phyloP scores from a whole-genome alignment of 2,113 vertebrate species.

The Brachypteracias leptosomus region DNA sequence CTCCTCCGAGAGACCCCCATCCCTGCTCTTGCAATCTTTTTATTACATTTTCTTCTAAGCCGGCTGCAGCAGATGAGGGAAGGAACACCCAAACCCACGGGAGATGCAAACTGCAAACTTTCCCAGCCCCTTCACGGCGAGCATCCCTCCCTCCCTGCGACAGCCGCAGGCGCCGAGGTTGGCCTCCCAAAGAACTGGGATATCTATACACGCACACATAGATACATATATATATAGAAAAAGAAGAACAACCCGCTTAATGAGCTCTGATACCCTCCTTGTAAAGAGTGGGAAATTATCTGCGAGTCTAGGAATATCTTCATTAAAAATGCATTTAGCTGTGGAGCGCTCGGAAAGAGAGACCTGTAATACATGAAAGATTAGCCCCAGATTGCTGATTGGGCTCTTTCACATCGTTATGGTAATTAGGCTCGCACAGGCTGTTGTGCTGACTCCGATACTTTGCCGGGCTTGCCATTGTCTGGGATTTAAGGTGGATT shows the following conservation, averaged over 20 bases:
- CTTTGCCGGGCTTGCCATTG: constrained; percentile 75
- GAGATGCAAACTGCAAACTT: not conserved
- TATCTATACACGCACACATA: not conserved
- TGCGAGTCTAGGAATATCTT: constrained; percentile 77
- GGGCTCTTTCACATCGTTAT: constrained; percentile 85
- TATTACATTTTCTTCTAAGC: not conserved
- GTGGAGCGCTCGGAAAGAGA: constrained; percentile 71
- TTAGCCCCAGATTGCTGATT: constrained; percentile 86
- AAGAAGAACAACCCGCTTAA: constrained; percentile 67
- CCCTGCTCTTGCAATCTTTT: not conserved
- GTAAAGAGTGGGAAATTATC: constrained; percentile 79
- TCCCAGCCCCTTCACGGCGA: fast-evolving
- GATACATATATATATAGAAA: not conserved
- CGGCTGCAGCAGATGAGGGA: not conserved
- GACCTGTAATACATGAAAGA: constrained; percentile 87
- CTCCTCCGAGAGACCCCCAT: not conserved
- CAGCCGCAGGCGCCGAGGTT: not conserved
- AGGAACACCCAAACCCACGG: not conserved
- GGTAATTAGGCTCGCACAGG: constrained; percentile 77
- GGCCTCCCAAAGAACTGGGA: not conserved
- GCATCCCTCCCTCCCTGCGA: not conserved
- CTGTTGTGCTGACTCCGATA: constrained; percentile 81
- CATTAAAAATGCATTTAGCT: constrained; percentile 86
- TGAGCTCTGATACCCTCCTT: constrained; percentile 71
- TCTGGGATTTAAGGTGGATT: constrained; percentile 78